Base-by-base conservation (phyloP, 2,113 vertebrate species). In the Scomber scombrus region DNA sequence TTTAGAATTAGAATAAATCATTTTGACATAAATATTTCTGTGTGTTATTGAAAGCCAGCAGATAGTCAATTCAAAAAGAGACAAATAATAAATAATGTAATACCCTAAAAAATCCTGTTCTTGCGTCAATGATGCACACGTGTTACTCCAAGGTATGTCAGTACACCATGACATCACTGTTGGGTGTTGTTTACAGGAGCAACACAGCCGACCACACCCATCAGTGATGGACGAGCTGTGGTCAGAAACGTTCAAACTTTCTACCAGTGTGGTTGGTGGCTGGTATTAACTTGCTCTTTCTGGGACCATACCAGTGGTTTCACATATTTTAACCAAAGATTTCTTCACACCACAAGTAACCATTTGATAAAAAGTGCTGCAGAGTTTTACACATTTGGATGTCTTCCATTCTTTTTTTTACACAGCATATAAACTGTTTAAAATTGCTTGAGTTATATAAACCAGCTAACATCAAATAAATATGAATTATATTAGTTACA, bases 251-350 rank as follows among this genome's bases (percentile, higher is more conserved):
- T 34, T 34, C 31, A 40, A 6, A 40, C 34, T 40, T 34, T 34
- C 4, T 3, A 34, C 31, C 7, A 34, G 31, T 6, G 31, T 3
- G 31, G 31, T 8, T 40, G 34, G 34, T 40, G 34, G 7, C 6
- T 9, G 34, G 34, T 40, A 9, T 40, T 34, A 34, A 34, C 5
- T 34, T 40, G 9, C 34, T 40, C 34, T 40, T 40, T 57, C 3
- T 57, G 23, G 21, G 52, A 75, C n/a, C 34, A 57, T 63, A 52
- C 13, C 5, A 19, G 49, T 50, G 9, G 50, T 58, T 47, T 58
- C 12, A 15, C 12, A 26, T 74, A n/a, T 19, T 26, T 26, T n/a
- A 64, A 71, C n/a, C 45, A 46, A 14, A 54, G 60, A 66, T 61
- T 11, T 19, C 45, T 72, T 67, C n/a, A 69, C 4, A 34, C 52